phyloP scores from a whole-genome alignment of 2,113 vertebrate species.

The Sapayoa aenigma region DNA sequence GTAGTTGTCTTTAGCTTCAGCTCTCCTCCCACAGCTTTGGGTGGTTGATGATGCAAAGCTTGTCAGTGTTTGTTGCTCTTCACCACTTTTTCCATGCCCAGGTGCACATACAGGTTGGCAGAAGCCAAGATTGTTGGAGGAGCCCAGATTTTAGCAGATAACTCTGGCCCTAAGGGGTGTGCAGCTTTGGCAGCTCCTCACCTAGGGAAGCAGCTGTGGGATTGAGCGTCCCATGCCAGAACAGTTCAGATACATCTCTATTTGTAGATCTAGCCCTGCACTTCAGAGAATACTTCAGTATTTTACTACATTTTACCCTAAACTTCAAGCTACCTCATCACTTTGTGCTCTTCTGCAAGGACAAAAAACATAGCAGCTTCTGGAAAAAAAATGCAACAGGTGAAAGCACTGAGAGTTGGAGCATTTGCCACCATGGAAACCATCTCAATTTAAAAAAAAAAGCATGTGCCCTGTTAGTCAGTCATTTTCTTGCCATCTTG shows the following conservation, averaged over 20 bases:
- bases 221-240: background rate
- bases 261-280: background rate
- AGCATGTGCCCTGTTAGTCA: background rate
- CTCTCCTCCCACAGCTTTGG: background rate
- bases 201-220: fast-evolving
- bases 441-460: background rate
- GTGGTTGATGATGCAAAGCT: background rate
- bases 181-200: background rate
- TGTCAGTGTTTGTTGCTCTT: background rate
- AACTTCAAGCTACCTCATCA: background rate
- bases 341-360: background rate
- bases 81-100: background rate
- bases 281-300: background rate
- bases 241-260: background rate
- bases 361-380: background rate
- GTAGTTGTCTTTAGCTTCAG: background rate
- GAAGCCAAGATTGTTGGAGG: background rate
- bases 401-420: background rate
- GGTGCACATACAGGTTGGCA: background rate
- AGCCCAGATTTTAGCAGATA: background rate
- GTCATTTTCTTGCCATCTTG: background rate
- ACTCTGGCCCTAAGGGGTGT: background rate
- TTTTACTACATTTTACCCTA: background rate
- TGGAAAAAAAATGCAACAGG: background rate
- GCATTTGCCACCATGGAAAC: background rate